Evolutionary conservation across 2,888 invertebrate species (phyloP).

Genomic region (Acronicta psi): DNA sequence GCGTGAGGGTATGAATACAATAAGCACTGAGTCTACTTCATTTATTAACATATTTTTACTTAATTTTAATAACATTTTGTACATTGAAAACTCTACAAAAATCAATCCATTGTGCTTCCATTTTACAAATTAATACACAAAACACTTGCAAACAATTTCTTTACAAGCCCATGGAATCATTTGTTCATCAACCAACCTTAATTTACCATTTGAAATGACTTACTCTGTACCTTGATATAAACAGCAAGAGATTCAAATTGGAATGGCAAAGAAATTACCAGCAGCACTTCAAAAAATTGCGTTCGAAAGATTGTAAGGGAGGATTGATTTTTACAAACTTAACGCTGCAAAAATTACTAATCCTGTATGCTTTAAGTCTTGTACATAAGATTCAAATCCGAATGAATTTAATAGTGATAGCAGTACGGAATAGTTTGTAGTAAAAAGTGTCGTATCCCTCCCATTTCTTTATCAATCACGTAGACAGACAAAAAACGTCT

Average conservation of each 20-base stretch:
- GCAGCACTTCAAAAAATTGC: constrained; percentile 31
- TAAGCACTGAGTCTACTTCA: too few species aligned
- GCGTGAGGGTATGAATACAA: too few species aligned
- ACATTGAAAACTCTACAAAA: constrained; percentile 8
- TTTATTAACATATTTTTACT: not conserved
- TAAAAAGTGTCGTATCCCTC: constrained; percentile 79
- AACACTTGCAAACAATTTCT: constrained; percentile 68
- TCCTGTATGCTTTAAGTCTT: constrained; percentile 16
- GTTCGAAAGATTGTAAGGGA: constrained; percentile 56
- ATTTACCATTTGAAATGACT: not conserved
- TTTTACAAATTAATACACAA: constrained; percentile 60
- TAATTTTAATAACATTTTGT: not conserved
- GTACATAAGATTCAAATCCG: constrained; percentile 41
- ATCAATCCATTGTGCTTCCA: constrained; percentile 57
- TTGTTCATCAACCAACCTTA: constrained; percentile 60
- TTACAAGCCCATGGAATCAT: constrained; percentile 60
- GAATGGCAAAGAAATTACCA: constrained; percentile 7
- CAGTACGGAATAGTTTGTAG: constrained; percentile 53
- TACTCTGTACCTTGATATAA: constrained; percentile 10
- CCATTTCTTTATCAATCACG: constrained; percentile 86
- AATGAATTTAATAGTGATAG: constrained; percentile 8
- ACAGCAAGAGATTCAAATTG: constrained; percentile 13
- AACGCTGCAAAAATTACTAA: not conserved
- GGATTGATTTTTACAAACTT: constrained; percentile 51
- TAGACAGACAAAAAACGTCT: constrained; percentile 82